Evolutionary conservation across 1,140 invertebrate genomes (phyloP).

Genomic region (Danaus melanippus): DNA sequence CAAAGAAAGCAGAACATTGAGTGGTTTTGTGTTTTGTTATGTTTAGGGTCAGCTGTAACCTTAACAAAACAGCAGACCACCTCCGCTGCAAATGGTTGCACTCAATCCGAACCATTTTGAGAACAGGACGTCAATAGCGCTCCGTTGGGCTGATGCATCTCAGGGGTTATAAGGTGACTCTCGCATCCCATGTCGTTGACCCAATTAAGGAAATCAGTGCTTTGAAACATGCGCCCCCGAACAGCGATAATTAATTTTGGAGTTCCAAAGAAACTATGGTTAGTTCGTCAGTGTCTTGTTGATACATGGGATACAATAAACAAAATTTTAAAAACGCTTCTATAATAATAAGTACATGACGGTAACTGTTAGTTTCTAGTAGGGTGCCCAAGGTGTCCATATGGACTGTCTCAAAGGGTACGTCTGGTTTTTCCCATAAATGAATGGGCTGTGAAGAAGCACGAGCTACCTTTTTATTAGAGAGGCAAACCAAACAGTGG

Average conservation of each 20-base stretch:
- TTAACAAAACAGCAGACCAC: neutral
- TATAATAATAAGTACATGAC: neutral
- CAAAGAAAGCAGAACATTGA: neutral
- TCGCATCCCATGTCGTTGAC: too few relatives aligned
- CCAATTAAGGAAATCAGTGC: too few relatives aligned
- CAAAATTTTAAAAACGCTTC: conserved; percentile 9
- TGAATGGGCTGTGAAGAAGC: conserved; percentile 7
- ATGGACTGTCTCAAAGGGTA: conserved; percentile 2
- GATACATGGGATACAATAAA: conserved; percentile 6
- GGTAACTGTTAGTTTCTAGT: neutral
- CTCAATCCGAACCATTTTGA: too few relatives aligned
- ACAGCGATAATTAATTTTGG: too few relatives aligned
- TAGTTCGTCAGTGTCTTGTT: conserved; percentile 4
- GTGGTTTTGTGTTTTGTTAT: conserved; percentile 10
- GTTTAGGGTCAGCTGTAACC: conserved; percentile 4
- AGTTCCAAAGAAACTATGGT: too few relatives aligned
- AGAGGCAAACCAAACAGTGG: conserved; percentile 13
- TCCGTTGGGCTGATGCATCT: too few relatives aligned
- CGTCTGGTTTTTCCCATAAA: too few relatives aligned
- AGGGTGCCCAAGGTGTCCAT: conserved; percentile 9
- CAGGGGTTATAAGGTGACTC: too few relatives aligned
- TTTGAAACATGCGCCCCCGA: too few relatives aligned
- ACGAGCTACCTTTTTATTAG: conserved; percentile 11
- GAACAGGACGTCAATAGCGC: too few relatives aligned
- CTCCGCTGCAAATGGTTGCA: too few relatives aligned